Evolutionary conservation across 2,113 vertebrate genomes (phyloP).

Genomic region (Chloropsis cyanopogon): DNA sequence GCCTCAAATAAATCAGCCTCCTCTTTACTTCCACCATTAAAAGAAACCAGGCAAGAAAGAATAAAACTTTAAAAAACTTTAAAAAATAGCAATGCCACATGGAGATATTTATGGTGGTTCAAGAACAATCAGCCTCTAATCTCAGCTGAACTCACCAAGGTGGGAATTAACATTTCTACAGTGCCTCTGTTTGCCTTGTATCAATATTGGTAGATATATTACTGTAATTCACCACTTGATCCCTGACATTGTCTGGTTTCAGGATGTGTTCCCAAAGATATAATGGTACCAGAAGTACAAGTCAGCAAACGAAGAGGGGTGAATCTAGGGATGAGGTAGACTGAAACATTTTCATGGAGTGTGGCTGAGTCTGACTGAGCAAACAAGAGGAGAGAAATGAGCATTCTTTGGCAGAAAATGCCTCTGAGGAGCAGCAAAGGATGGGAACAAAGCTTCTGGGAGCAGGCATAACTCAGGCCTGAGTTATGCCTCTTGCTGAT

Average conservation of each 20-base stretch:
- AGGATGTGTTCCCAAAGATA: neutral
- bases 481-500: neutral
- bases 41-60: neutral
- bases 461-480: neutral
- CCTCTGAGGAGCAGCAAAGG: neutral
- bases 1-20: neutral
- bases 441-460: neutral
- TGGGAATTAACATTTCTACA: neutral
- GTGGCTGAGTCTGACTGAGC: neutral
- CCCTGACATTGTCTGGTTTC: neutral
- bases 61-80: neutral
- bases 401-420: neutral
- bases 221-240: neutral
- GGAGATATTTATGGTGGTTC: neutral
- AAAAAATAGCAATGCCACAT: neutral
- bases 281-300: neutral
- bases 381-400: neutral
- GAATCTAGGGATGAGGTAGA: neutral
- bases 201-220: neutral
- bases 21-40: neutral
- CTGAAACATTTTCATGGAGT: neutral
- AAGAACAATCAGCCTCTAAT: neutral
- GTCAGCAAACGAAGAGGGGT: rapidly evolving
- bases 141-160: neutral
- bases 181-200: neutral